Conservation (phyloP, 2,888 invertebrate genomes). For the Lepidocyrtoides sp. region DNA sequence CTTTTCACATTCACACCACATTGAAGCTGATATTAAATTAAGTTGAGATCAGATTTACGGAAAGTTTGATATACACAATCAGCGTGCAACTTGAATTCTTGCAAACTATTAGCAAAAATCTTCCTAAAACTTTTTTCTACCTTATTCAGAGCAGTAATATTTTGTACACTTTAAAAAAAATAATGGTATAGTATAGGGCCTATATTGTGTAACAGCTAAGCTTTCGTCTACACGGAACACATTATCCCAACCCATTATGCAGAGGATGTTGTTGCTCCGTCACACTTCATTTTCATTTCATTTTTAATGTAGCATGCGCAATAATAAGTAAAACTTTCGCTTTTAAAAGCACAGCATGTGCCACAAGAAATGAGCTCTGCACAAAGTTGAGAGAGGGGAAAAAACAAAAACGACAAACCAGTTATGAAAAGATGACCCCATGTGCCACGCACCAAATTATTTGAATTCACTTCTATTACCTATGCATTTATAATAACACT, state of each 20-base stretch:
- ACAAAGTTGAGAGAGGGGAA: not conserved
- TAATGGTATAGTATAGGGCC: too few relatives aligned
- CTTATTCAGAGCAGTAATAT: not conserved
- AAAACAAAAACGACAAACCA: not conserved
- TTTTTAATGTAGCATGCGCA: too few relatives aligned
- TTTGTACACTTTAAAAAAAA: too few relatives aligned
- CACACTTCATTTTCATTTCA: conserved; percentile 36
- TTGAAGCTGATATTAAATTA: not conserved
- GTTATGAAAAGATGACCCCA: conserved; percentile 2
- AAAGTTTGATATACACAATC: not conserved
- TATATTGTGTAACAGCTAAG: not conserved
- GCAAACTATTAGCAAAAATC: not conserved
- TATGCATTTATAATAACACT: not conserved
- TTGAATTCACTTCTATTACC: too few relatives aligned
- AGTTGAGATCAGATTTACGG: not conserved
- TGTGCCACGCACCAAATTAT: not conserved
- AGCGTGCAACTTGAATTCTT: too few relatives aligned
- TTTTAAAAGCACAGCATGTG: not conserved
- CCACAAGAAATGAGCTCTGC: not conserved
- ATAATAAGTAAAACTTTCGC: conserved; percentile 32
- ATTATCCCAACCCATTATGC: conserved; percentile 9
- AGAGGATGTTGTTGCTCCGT: conserved; percentile 35
- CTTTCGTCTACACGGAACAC: not conserved
- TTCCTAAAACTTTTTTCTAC: not conserved
- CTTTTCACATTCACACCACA: not conserved